A percentile compares a stretch with the other conserved stretches of the same genome.
Evolutionary conservation across 2,113 vertebrate genomes (phyloP).

Genomic region (Campylomormyrus tamandua): DNA sequence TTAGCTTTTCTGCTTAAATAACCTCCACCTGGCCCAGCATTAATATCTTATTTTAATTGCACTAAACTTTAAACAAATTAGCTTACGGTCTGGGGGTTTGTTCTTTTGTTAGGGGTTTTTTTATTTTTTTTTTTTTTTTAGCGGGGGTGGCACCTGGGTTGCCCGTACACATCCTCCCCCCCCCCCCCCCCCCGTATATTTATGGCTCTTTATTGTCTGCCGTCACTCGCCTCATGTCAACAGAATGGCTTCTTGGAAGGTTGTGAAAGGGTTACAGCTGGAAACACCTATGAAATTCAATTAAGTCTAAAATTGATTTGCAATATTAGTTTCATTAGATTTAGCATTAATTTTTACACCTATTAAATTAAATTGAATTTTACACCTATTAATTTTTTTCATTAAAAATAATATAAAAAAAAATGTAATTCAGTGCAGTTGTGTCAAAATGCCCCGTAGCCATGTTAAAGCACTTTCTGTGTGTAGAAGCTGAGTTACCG

Average conservation of each 20-base stretch:
- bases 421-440: slow-evolving; percentile 30
- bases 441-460: slow-evolving; percentile 35
- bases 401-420: slow-evolving; percentile 40
- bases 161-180: not conserved
- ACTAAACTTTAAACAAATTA: slow-evolving; percentile 24
- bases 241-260: slow-evolving; percentile 23
- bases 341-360: slow-evolving; percentile 52
- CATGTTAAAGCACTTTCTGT: slow-evolving; percentile 17
- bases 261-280: slow-evolving; percentile 37
- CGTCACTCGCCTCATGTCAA: slow-evolving; percentile 25
- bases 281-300: slow-evolving; percentile 47
- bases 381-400: slow-evolving; percentile 39
- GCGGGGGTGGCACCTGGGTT: not conserved
- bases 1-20: not conserved
- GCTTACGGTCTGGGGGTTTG: slow-evolving; percentile 20
- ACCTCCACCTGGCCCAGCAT: slow-evolving; percentile 23
- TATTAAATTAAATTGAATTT: slow-evolving; percentile 42
- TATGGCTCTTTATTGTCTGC: not conserved
- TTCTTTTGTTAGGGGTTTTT: not conserved
- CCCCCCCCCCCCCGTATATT: not conserved
- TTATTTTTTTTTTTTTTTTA: not conserved
- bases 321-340: slow-evolving; percentile 58
- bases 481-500: not conserved
- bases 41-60: slow-evolving; percentile 8
- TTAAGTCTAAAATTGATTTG: slow-evolving; percentile 52